Base-by-base conservation (phyloP, 1,140 invertebrate species). In the Drosophila mayri region DNA sequence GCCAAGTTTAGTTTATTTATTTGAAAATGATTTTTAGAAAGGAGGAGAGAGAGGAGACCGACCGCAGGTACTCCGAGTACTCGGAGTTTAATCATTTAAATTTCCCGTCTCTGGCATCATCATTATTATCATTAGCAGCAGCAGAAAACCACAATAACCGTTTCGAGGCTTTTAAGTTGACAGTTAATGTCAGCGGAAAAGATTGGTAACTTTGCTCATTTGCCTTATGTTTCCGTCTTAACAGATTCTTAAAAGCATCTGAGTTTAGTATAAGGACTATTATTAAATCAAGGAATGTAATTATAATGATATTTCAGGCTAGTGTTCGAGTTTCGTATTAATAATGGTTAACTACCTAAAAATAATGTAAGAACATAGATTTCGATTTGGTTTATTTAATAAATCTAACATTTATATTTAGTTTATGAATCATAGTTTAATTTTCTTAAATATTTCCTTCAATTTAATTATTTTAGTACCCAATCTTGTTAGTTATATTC, bases 21-120 rank as follows among this genome's bases (percentile, higher is more conserved):
- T 86, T 87, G 79, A 87, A 79, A 82, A 86, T 86, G 62, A 79
- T 85, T 85, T 85, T 78, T 55, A 50, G 62, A 37, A 47, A 41
- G 28, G 25, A 18, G 20, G 18, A 16, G 20, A 16, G 14, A 10
- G 32, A 38, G 35, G 40, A 50, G 79, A 81, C 74, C 70, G 79
- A 81, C 74, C 70, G 66, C 82, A 86, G 78, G 75, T 86, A 81
- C 75, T 79, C 63, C 40, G 72, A 76, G 70, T 79, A 79, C 78
- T 81, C 65, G 43, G 79, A 86, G 81, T 82, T 87, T 82, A 86
- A 82, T 86, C 70, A 87, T 81, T 86, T 87, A 79, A 83, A 72
- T 86, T 76, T 70, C 43, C 58, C 35, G 20, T 28, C 63, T 20
- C 65, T 77, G 78, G 63, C 61, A 74, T 60, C 81, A 64, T 47